These are phyloP conservation scores for Dasypolia templi DNA, from an alignment of 2,888 invertebrate genomes.

Conservation along the genomic window DNA sequence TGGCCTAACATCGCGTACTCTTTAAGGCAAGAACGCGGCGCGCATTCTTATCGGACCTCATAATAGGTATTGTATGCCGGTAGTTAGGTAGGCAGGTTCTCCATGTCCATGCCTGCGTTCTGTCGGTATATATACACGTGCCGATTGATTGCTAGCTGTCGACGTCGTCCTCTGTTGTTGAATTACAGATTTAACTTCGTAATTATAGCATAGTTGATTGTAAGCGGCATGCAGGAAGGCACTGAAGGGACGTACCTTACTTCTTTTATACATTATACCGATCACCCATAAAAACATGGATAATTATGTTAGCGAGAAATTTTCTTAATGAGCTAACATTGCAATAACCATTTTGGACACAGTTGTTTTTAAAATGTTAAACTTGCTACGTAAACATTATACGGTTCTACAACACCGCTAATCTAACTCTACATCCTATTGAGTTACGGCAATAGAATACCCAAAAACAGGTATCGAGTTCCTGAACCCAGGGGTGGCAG, in stretches of 20 bases:
- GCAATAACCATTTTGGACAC: slow-evolving; percentile 11
- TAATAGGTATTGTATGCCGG: slow-evolving; percentile 68
- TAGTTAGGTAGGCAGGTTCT: slow-evolving; percentile 47
- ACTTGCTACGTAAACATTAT: slow-evolving; percentile 4
- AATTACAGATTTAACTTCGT: slow-evolving; percentile 42
- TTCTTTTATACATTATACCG: slow-evolving; percentile 1
- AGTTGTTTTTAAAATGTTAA: slow-evolving; percentile 18
- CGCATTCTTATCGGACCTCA: slow-evolving; percentile 76
- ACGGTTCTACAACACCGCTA: neutral
- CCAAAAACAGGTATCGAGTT: slow-evolving; percentile 52
- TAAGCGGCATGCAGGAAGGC: neutral
- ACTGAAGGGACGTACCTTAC: neutral
- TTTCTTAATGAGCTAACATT: slow-evolving; percentile 28
- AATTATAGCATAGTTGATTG: slow-evolving; percentile 24
- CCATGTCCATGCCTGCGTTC: slow-evolving; percentile 40
- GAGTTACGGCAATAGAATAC: slow-evolving; percentile 32
- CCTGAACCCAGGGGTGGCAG: slow-evolving; percentile 52
- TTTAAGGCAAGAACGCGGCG: slow-evolving; percentile 71
- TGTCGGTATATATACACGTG: slow-evolving; percentile 43
- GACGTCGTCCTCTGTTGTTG: slow-evolving; percentile 52
- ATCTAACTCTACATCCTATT: slow-evolving; percentile 24
- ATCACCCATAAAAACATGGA: neutral
- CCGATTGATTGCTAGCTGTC: slow-evolving; percentile 50
- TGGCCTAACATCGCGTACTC: slow-evolving; percentile 59
- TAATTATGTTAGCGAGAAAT: slow-evolving; percentile 20